phyloP scores from a whole-genome alignment of 2,113 vertebrate genomes.

The Anguilla japonica region DNA sequence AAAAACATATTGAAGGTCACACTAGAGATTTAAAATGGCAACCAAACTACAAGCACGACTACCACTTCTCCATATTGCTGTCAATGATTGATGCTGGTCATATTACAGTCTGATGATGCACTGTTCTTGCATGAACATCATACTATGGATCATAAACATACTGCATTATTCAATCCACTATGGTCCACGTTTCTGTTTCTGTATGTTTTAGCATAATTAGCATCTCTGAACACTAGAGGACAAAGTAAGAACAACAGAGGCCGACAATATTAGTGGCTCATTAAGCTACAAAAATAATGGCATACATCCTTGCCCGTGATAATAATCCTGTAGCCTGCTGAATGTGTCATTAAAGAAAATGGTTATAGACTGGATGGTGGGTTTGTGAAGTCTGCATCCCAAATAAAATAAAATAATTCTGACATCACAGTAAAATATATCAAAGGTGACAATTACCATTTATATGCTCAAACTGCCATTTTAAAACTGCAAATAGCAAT shows the following conservation, averaged over 20 bases:
- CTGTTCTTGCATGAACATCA: not conserved
- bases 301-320: not conserved
- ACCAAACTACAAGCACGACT: not conserved
- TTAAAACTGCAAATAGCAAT: no score
- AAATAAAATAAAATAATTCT: not conserved
- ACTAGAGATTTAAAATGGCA: not conserved
- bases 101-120: not conserved
- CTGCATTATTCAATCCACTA: not conserved
- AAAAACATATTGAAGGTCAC: not conserved
- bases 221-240: constrained; percentile 55
- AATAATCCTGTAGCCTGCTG: not conserved
- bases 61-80: not conserved
- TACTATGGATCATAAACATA: not conserved
- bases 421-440: not conserved
- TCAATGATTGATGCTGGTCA: not conserved
- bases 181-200: not conserved
- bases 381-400: no score
- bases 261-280: not conserved
- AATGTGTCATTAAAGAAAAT: not conserved
- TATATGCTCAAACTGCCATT: no score
- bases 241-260: constrained; percentile 33
- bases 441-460: not conserved
- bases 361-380: not conserved
- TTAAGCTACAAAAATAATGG: not conserved
- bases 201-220: not conserved